Percentiles rank a stretch among this genome's conserved stretches.
phyloP scores from a whole-genome alignment of 2,888 invertebrate genomes.

The Erebia palarica region DNA sequence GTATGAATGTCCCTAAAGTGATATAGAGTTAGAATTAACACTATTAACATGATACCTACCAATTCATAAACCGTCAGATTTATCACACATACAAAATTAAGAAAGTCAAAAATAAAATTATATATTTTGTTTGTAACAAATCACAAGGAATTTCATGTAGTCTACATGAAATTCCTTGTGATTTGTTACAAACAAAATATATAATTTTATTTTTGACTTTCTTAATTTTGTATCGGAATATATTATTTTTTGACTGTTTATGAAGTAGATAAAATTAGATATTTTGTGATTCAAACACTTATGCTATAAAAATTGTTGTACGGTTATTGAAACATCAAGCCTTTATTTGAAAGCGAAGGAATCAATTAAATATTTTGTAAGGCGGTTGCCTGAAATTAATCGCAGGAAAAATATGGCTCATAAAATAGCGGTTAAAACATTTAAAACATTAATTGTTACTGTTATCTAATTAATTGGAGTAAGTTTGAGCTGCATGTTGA shows the following conservation, averaged over 20 bases:
- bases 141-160: too few species aligned
- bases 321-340: not conserved
- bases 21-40: constrained; percentile 79
- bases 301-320: constrained; percentile 49
- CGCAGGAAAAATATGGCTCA: not conserved
- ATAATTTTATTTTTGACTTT: constrained; percentile 12
- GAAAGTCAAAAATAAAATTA: too few species aligned
- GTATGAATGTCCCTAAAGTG: constrained; percentile 78
- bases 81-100: constrained; percentile 20
- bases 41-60: constrained; percentile 65
- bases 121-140: too few species aligned
- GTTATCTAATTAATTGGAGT: too few species aligned
- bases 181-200: constrained; percentile 20
- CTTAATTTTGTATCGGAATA: constrained; percentile 4
- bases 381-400: too few species aligned
- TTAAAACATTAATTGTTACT: too few species aligned
- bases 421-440: too few species aligned
- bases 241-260: constrained; percentile 61
- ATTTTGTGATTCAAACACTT: constrained; percentile 57
- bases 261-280: constrained; percentile 63
- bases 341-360: constrained; percentile 10
- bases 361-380: not conserved
- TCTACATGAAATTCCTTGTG: constrained; percentile 13
- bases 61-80: constrained; percentile 70
- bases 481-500: too few species aligned